Evolutionary conservation across 2,888 invertebrate genomes (phyloP).

Genomic region (Eucriotettix oculatus): DNA sequence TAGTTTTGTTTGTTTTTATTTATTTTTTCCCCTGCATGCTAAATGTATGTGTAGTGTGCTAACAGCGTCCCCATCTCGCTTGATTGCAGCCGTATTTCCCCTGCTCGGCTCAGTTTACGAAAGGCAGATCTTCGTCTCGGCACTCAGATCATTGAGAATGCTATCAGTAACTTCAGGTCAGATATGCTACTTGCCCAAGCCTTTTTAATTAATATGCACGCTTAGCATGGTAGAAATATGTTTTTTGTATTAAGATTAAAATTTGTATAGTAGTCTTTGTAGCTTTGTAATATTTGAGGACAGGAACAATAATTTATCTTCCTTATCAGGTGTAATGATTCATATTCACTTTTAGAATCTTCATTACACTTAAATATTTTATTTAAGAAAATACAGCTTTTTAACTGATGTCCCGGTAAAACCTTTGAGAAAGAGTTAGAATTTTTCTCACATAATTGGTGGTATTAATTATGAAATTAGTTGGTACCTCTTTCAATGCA

Average conservation of each 20-base stretch:
- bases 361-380: too few species aligned
- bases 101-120: conserved; percentile 64
- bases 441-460: too few species aligned
- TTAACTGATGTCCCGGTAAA: too few species aligned
- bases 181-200: conserved; percentile 18
- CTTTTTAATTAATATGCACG: not conserved
- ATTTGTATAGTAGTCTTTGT: not conserved
- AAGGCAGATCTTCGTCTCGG: conserved; percentile 65
- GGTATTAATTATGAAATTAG: too few species aligned
- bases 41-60: not conserved
- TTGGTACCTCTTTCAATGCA: too few species aligned
- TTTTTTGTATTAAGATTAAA: not conserved
- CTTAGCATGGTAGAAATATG: not conserved
- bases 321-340: too few species aligned
- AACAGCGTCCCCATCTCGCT: conserved; percentile 4
- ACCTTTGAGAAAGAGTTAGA: too few species aligned
- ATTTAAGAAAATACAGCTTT: too few species aligned
- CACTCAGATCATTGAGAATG: conserved; percentile 60
- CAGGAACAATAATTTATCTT: too few species aligned
- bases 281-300: not conserved
- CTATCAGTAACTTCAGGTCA: conserved; percentile 57
- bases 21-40: too few species aligned
- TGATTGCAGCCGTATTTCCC: conserved; percentile 62
- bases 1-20: too few species aligned
- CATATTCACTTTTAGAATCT: too few species aligned